Evolutionary conservation across 2,797 vertebrate genomes (phyloP), one percentile per base, ranked within the genome.

Genomic region (Diplodus puntazzo): DNA sequence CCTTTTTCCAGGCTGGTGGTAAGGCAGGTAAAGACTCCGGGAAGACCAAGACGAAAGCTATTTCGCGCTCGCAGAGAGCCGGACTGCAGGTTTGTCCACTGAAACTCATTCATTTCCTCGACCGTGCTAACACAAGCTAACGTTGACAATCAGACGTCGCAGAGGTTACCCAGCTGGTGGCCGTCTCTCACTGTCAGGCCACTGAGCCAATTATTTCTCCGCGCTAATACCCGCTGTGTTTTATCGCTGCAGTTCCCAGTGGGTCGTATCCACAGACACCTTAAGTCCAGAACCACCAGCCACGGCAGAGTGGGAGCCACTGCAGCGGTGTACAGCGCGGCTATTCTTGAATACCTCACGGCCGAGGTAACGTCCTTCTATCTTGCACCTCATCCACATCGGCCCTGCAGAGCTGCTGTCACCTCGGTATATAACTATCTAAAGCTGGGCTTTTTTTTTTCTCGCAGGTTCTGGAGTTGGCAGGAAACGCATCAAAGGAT

Each of bases 11-110:
- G 98, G 97, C 97, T 93, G 98, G 97, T 63, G 97, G 98, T 1
- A 99, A 99, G 91, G 97, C 97, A 71, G 98, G 98, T 0, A 99
- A 99, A 79, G 98, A 98, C 92, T 98, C 97, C 18, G 97, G 97
- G 54, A 99, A 99, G 93, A 97, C 98, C 74, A 98, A 98, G 93
- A 97, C 98, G 2, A 99, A 99, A 93, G 97, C 97, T 1, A 97
- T 99, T 85, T 99, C 97, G 57, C 97, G 98, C 95, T 99, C 98
- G 0, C 98, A 99, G 94, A 95, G 98, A 93, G 97, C 98, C 25
- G 98, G 98, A 23, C 93, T 99, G 83, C 97, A 99, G 97, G 97
- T 98, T 88, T 43, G 95, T 85, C 25, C 18, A 21, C 17, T 17
- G 45, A 27, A 4, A 10, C 25, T 46, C 75, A 88, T 90, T 89